Conservation (phyloP, 2,888 invertebrate genomes). For the Mylabris sibirica region DNA sequence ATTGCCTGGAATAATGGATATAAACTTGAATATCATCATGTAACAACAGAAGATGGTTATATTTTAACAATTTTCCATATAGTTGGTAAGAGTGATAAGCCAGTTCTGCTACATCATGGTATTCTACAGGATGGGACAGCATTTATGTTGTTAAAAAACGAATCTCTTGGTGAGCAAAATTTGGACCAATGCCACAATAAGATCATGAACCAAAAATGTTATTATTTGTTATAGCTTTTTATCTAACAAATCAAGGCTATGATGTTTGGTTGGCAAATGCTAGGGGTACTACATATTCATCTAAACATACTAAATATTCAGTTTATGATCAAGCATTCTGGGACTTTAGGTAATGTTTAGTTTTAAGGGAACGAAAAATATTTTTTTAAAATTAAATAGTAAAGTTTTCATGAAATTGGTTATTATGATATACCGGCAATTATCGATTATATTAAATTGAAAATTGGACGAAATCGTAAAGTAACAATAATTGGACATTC, state of each 20-base stretch:
- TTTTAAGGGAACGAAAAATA: neutral
- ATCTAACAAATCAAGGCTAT: conserved; percentile 70
- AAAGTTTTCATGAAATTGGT: conserved; percentile 86
- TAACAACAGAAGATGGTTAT: conserved; percentile 14
- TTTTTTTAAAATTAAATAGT: conserved; percentile 17
- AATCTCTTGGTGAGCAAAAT: neutral
- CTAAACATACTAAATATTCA: conserved; percentile 66
- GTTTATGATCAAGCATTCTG: conserved; percentile 69
- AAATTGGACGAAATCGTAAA: conserved; percentile 60
- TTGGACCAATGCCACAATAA: neutral
- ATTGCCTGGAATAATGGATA: conserved; percentile 12
- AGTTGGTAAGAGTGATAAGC: neutral
- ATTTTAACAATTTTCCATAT: conserved; percentile 14
- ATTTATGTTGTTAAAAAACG: conserved; percentile 13
- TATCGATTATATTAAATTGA: conserved; percentile 71
- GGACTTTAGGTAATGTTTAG: conserved; percentile 64
- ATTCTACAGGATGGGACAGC: neutral
- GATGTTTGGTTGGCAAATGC: conserved; percentile 83
- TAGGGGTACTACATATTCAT: conserved; percentile 78
- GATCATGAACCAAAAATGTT: neutral
- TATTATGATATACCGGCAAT: conserved; percentile 83
- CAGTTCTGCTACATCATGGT: conserved; percentile 10
- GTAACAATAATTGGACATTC: conserved; percentile 85
- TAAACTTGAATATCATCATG: neutral
- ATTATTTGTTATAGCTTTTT: conserved; percentile 65